Evolutionary conservation across 2,113 vertebrate genomes (phyloP).

Genomic region (Pteropus alecto): DNA sequence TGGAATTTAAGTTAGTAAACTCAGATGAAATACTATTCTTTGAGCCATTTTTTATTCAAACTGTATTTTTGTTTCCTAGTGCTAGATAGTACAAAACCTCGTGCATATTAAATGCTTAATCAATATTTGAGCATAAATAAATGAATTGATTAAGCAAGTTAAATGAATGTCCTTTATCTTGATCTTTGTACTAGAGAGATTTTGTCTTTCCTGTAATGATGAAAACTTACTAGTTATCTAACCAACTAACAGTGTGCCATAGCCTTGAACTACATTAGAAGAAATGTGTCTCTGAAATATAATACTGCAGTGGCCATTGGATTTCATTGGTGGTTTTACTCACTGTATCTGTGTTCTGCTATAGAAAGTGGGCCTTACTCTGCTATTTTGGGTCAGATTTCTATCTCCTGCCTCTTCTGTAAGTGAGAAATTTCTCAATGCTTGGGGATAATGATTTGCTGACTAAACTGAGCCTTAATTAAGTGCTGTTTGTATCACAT

Average conservation of each 20-base stretch:
- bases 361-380: background rate
- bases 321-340: background rate
- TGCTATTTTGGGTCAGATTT: background rate
- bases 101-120: background rate
- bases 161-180: background rate
- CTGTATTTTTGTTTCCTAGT: background rate
- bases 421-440: slow-evolving; percentile 39
- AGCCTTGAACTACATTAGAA: background rate
- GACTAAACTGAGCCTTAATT: background rate
- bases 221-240: background rate
- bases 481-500: background rate
- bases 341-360: background rate
- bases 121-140: background rate
- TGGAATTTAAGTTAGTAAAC: background rate
- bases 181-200: background rate
- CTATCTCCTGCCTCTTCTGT: background rate
- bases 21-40: background rate
- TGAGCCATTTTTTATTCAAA: background rate
- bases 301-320: background rate
- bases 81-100: background rate
- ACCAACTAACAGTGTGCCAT: background rate
- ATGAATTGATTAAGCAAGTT: background rate
- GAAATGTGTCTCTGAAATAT: background rate
- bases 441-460: background rate
- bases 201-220: background rate